Evolutionary conservation across 2,888 invertebrate species (phyloP).

Genomic region (Eurytoma californica): DNA sequence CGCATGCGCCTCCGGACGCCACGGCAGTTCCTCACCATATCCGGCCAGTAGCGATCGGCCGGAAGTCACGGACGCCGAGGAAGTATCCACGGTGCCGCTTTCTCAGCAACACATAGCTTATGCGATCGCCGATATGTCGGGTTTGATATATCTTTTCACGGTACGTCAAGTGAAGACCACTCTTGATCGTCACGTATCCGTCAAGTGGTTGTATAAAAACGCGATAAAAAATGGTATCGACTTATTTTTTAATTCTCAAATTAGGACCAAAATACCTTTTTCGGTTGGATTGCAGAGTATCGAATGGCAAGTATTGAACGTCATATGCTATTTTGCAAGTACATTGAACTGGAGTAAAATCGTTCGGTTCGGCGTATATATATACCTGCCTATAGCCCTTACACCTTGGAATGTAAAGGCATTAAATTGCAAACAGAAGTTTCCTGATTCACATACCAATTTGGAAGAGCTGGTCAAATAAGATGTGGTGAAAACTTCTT

Average conservation of each 20-base stretch:
- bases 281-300: too few relatives aligned
- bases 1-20: slow-evolving; percentile 60
- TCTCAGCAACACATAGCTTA: too few relatives aligned
- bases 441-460: slow-evolving; percentile 9
- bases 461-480: background rate
- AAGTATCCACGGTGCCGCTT: slow-evolving; percentile 12
- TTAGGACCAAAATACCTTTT: too few relatives aligned
- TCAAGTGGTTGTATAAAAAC: too few relatives aligned
- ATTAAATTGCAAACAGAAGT: background rate
- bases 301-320: too few relatives aligned
- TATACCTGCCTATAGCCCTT: background rate
- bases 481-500: too few relatives aligned
- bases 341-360: too few relatives aligned
- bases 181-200: too few relatives aligned
- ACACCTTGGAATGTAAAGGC: background rate
- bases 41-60: slow-evolving; percentile 57
- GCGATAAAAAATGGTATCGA: too few relatives aligned
- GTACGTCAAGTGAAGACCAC: background rate
- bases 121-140: background rate
- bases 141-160: background rate
- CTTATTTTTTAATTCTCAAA: too few relatives aligned
- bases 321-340: too few relatives aligned
- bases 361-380: background rate
- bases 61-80: slow-evolving; percentile 49
- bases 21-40: slow-evolving; percentile 41